Conservation (phyloP, 2,888 invertebrate species). For the Mechanitis messenoides region DNA sequence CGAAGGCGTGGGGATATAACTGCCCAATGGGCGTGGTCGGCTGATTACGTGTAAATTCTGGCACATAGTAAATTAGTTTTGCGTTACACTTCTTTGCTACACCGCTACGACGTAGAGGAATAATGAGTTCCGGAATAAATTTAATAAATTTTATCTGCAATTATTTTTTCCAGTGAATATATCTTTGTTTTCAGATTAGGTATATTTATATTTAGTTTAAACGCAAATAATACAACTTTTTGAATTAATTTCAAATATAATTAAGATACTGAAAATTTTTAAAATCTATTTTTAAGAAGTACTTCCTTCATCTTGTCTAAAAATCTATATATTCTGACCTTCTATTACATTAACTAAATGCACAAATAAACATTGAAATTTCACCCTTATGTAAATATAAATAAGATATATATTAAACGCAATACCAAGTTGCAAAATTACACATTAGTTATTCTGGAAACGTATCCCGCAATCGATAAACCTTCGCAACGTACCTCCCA, state of each 20-base stretch:
- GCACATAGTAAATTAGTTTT: constrained; percentile 58
- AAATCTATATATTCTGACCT: constrained; percentile 18
- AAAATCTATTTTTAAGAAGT: too few species aligned
- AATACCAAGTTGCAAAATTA: constrained; percentile 9
- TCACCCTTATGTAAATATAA: constrained; percentile 13
- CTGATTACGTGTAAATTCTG: constrained; percentile 53
- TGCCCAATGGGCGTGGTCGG: constrained; percentile 63
- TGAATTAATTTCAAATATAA: too few species aligned
- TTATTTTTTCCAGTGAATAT: too few species aligned
- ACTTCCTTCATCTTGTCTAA: too few species aligned
- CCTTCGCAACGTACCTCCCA: neutral
- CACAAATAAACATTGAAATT: constrained; percentile 22
- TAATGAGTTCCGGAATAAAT: too few species aligned
- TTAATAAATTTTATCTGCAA: too few species aligned
- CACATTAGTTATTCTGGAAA: constrained; percentile 48
- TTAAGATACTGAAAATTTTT: too few species aligned
- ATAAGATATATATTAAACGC: constrained; percentile 27
- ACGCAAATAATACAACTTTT: too few species aligned
- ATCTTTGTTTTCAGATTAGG: too few species aligned
- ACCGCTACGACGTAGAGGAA: constrained; percentile 55
- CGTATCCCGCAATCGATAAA: constrained; percentile 57
- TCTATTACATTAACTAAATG: constrained; percentile 14
- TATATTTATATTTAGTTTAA: too few species aligned
- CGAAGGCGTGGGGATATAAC: constrained; percentile 59
- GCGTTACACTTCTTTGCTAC: constrained; percentile 36